phyloP scores from a whole-genome alignment of 2,888 invertebrate genomes.

The Melangyna quadrimaculata region DNA sequence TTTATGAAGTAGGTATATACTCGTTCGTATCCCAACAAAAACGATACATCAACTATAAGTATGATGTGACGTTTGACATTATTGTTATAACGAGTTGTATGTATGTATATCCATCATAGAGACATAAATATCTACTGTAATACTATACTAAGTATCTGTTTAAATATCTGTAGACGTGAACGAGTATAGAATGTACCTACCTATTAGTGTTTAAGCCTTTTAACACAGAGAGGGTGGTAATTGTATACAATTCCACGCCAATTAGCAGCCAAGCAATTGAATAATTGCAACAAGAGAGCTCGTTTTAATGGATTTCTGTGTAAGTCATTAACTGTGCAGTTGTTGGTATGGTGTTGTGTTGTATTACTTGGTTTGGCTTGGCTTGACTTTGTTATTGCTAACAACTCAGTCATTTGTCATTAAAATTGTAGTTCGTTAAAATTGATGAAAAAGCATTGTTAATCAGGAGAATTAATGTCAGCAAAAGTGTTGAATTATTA shows the following conservation, averaged over 20 bases:
- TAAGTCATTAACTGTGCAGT: constrained; percentile 56
- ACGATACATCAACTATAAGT: constrained; percentile 39
- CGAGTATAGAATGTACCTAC: too few relatives aligned
- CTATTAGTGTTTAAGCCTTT: neutral
- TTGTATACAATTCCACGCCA: constrained; percentile 64
- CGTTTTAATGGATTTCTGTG: constrained; percentile 50
- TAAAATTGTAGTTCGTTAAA: constrained; percentile 42
- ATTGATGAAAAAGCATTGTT: constrained; percentile 42
- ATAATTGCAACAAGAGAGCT: constrained; percentile 67
- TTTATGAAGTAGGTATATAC: neutral
- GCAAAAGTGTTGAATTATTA: constrained; percentile 58
- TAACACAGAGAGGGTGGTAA: constrained; percentile 51
- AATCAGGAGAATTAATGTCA: constrained; percentile 54
- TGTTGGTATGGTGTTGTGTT: neutral
- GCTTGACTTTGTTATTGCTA: neutral
- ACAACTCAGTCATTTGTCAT: constrained; percentile 63
- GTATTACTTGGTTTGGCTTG: neutral
- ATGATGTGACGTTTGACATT: constrained; percentile 62
- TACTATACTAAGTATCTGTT: neutral
- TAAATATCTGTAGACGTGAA: neutral
- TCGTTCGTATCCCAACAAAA: neutral
- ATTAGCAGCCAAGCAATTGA: constrained; percentile 66
- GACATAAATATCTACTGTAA: too few relatives aligned
- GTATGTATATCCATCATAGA: neutral
- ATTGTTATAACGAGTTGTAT: constrained; percentile 3